Evolutionary conservation across 1,140 invertebrate species (phyloP), one percentile per base, ranked within the genome.

Genomic region (Drosophila pandora): DNA sequence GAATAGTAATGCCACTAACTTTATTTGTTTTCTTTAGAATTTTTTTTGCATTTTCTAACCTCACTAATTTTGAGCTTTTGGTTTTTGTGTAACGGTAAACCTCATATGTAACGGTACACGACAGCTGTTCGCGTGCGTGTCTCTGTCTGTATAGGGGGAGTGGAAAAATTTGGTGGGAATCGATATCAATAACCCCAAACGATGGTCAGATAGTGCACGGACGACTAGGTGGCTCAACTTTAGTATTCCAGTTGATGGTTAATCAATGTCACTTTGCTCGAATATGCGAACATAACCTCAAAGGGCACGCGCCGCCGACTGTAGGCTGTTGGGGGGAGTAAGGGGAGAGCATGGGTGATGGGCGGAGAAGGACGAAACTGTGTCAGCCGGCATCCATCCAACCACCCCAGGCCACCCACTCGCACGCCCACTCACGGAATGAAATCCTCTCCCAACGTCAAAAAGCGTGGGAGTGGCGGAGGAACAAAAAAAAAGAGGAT

Each of bases 271-370:
- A 71, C 41, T 69, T 69, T 45, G 37, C 37, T 70, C 30, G 52
- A 34, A 71, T 71, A 71, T 71, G 67, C 32, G 34, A 12, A 34
- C 68, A 71, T 71, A 70, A 69, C 52, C 68, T 57, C 58, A 76
- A 67, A 58, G 54, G 59, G 30, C 47, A 69, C 48, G 32, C 64
- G 69, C 17, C 43, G 21, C 21, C 21, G 13, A 21, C 17, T 23
- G 34, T 32, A 0, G 25, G 21, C 22, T 30, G 45, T 1, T 6
- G 12, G 12, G 17, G 43, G 49, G 25, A 37, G 8, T 9, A 8
- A 23, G 56, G 41, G 48, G 48, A 3, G 21, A 1, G 28, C 13
- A 21, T 3, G n/a, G 37, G n/a, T 8, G 41, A 7, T 17, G 12
- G n/a, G n/a, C 12, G 22, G 59, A 22, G 50, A 25, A 70, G 63